A percentile compares a stretch with the other conserved stretches of the same genome.
Evolutionary conservation across 2,888 invertebrate species (phyloP).

Genomic region (Keiferia lycopersicella): DNA sequence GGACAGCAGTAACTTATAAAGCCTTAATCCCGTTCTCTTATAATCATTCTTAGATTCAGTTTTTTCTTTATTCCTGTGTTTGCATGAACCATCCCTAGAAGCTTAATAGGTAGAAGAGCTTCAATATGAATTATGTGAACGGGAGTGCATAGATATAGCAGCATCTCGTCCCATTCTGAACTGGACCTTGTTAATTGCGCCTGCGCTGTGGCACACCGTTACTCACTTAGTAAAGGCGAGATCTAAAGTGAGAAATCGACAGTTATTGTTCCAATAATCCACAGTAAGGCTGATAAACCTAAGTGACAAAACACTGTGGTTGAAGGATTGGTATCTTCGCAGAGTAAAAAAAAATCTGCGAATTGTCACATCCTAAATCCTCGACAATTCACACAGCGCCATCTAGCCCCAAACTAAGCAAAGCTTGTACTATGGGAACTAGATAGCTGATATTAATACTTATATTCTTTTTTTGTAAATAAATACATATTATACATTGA

Average conservation of each 20-base stretch:
- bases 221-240: conserved; percentile 41
- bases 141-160: conserved; percentile 26
- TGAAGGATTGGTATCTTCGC: too few species aligned
- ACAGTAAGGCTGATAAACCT: too few species aligned
- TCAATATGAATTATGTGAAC: conserved; percentile 26
- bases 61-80: background rate
- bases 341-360: too few species aligned
- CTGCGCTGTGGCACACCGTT: conserved; percentile 54
- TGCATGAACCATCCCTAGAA: conserved; percentile 1
- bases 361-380: too few species aligned
- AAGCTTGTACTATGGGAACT: too few species aligned
- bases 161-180: conserved; percentile 50
- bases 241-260: conserved; percentile 16
- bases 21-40: background rate
- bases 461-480: too few species aligned
- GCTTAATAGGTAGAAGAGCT: conserved; percentile 29
- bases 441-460: too few species aligned
- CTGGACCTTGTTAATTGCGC: conserved; percentile 61
- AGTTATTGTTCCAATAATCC: background rate
- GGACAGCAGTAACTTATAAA: too few species aligned
- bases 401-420: too few species aligned
- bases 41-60: background rate
- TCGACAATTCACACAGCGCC: too few species aligned
- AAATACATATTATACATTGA: too few species aligned
- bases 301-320: conserved; percentile 14